Percentiles rank a stretch among this genome's conserved stretches.
Conservation (phyloP, 2,797 vertebrate genomes). For the Parambassis ranga region DNA sequence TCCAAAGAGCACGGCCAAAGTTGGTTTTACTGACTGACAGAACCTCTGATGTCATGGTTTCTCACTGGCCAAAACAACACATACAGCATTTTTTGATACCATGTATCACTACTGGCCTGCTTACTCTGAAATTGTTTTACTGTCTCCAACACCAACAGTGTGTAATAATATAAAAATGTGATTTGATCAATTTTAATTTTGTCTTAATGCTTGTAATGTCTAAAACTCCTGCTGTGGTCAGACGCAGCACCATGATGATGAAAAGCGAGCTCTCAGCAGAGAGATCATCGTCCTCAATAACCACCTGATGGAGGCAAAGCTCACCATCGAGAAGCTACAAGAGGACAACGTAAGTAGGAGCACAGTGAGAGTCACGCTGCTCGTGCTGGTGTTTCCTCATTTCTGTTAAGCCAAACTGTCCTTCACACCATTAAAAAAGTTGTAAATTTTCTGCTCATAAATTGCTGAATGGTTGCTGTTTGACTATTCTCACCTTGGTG, state of each 20-base stretch:
- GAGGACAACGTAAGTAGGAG: slow-evolving; percentile 96
- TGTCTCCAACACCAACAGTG: too few species aligned
- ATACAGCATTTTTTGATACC: too few species aligned
- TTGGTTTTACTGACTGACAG: not conserved
- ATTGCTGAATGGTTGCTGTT: too few species aligned
- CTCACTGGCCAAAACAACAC: too few species aligned
- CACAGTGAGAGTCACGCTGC: not conserved
- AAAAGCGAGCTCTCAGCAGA: slow-evolving; percentile 93
- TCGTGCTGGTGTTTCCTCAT: not conserved
- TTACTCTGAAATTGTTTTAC: too few species aligned
- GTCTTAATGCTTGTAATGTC: not conserved
- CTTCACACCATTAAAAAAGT: too few species aligned
- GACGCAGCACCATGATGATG: slow-evolving; percentile 96
- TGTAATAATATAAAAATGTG: too few species aligned
- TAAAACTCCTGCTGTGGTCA: slow-evolving; percentile 51
- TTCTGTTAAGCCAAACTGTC: not conserved
- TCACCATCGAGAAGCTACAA: slow-evolving; percentile 95
- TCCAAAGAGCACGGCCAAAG: not conserved
- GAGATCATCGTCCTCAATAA: slow-evolving; percentile 99
- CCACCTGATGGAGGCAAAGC: slow-evolving; percentile 97
- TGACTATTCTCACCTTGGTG: too few species aligned
- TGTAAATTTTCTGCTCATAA: too few species aligned
- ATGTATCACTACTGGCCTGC: too few species aligned
- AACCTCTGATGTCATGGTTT: not conserved
- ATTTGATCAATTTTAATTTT: not conserved